Base-by-base conservation (phyloP, 2,888 invertebrate species). In the Psylliodes chrysocephalus region DNA sequence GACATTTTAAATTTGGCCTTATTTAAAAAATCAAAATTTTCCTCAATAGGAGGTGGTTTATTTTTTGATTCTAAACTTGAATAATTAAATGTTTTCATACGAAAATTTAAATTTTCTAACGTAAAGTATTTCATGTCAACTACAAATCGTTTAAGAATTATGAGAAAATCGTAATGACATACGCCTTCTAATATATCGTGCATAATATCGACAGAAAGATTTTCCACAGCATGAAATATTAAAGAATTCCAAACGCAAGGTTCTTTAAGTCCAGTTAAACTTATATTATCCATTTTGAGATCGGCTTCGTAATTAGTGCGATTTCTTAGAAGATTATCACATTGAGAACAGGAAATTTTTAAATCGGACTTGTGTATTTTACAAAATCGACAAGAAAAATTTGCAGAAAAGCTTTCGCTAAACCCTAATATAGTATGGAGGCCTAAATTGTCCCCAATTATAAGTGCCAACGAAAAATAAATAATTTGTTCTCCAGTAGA, bases 111-210 rank as follows among this genome's bases (percentile, higher is more conserved):
- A 7, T 10, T 14, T 10, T 63, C 54, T 8, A 67, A 38, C 8
- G 10, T 42, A 59, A 60, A 60, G 63, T 63, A 1, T 47, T 57
- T 14, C 33, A 65, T 51, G 10, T 51, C 22, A 14, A 59, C 38
- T 17, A 69, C 57, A n/a, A 69, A 52, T 2, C 35, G 14, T n/a
- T 42, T n/a, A n/a, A 66, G 60, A 2, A 66, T 64, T 6, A 33
- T 15, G 22, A 64, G 61, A 55, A 70, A 61, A 25, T 60, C 59
- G 56, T 70, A 70, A 15, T 66, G 25, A 47, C 60, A 60, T 2
- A 68, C 62, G 6, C 67, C 69, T 38, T 69, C 66, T 42, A 18
- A 47, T 12, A 68, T 14, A 52, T 69, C 69, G 46, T 67, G 63
- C 67, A 69, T 69, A 7, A 69, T 60, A 60, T 69, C 67, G 15